Percentiles rank a stretch among this genome's conserved stretches.
Conservation (phyloP, 2,113 vertebrate species). For the Microcebus tavaratra region DNA sequence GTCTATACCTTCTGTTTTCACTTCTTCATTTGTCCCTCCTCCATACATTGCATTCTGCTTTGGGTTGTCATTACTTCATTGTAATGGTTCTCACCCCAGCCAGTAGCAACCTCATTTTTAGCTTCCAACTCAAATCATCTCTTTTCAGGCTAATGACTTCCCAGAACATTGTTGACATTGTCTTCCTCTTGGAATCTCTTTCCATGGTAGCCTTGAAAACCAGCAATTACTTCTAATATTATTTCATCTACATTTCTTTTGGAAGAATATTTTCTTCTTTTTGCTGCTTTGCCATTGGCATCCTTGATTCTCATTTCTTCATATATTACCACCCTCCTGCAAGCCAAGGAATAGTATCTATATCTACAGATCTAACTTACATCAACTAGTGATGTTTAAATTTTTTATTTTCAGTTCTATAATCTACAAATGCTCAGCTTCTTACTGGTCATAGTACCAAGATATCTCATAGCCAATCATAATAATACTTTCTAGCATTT, state of each 20-base stretch:
- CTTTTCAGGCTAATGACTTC: neutral
- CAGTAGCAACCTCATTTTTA: neutral
- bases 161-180: neutral
- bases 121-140: neutral
- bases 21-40: neutral
- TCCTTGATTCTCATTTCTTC: neutral
- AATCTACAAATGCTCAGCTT: neutral
- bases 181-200: neutral
- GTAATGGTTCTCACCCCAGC: neutral
- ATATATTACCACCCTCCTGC: neutral
- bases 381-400: neutral
- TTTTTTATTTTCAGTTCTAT: neutral
- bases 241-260: neutral
- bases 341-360: neutral
- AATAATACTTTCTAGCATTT: neutral
- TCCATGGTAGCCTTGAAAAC: too few relatives aligned
- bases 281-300: neutral
- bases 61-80: neutral
- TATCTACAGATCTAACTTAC: neutral
- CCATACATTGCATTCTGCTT: neutral
- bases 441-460: neutral
- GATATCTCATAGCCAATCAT: neutral
- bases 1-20: neutral
- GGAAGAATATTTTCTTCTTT: neutral
- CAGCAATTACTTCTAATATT: neutral